Conservation (phyloP, 2,888 invertebrate genomes). For the Campoplex capitator region DNA sequence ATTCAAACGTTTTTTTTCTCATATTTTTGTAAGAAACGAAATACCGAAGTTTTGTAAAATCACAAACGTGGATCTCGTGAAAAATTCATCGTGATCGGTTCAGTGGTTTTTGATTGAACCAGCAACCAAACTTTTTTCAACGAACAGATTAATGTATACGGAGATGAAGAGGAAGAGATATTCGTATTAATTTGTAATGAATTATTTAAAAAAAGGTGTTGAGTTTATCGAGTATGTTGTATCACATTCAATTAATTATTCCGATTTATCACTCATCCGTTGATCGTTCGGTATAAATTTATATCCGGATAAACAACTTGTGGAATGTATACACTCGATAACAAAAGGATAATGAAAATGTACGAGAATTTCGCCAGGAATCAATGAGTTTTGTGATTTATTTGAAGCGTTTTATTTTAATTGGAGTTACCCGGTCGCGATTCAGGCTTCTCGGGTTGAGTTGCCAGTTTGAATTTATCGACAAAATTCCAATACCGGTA, state of each 20-base stretch:
- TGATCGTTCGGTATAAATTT: not conserved
- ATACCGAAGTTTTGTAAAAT: too few species aligned
- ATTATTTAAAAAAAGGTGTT: not conserved
- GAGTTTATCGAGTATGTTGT: not conserved
- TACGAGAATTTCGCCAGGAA: constrained; percentile 2
- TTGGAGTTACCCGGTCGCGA: constrained; percentile 12
- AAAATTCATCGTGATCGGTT: too few species aligned
- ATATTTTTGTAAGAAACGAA: too few species aligned
- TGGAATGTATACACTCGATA: constrained; percentile 7
- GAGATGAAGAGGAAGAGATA: too few species aligned
- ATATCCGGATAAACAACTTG: not conserved
- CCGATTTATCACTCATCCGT: not conserved
- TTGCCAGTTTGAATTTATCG: constrained; percentile 57
- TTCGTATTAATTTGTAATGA: not conserved
- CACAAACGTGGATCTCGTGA: too few species aligned
- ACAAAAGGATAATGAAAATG: constrained; percentile 26
- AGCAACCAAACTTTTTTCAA: too few species aligned
- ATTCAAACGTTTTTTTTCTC: too few species aligned
- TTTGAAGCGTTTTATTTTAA: constrained; percentile 53
- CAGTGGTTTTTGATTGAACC: too few species aligned
- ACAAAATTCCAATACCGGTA: constrained; percentile 58
- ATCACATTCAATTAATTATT: not conserved
- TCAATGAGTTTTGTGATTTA: constrained; percentile 50
- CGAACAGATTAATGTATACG: too few species aligned
- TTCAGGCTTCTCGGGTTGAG: constrained; percentile 11